Evolutionary conservation across 2,888 invertebrate species (phyloP), one percentile per base, ranked within the genome.

Genomic region (Ecdyonurus torrentis): DNA sequence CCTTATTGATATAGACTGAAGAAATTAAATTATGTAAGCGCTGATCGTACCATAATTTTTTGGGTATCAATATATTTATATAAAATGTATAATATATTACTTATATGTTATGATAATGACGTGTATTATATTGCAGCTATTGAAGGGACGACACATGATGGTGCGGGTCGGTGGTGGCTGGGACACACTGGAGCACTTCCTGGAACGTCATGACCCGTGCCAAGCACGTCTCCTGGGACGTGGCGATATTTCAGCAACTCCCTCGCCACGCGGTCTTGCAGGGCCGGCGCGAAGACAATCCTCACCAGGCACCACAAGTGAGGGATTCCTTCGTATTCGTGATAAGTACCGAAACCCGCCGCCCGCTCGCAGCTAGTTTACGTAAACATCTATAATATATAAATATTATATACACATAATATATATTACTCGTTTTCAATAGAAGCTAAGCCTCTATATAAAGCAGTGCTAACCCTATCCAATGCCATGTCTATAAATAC

Each of bases 81-180:
- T n/a, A n/a, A n/a, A n/a, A n/a, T n/a, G n/a, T n/a, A n/a, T n/a
- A n/a, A n/a, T n/a, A n/a, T n/a, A n/a, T n/a, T n/a, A n/a, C n/a
- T n/a, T n/a, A n/a, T n/a, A n/a, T n/a, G n/a, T n/a, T n/a, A n/a
- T n/a, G n/a, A n/a, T n/a, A n/a, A n/a, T n/a, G n/a, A n/a, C n/a
- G n/a, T n/a, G n/a, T n/a, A n/a, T n/a, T 37, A 5, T 55, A 7
- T 77, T 76, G 2, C 80, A 92, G 91, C 75, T 91, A 72, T 79
- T 92, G 72, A 91, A 91, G 75, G 91, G 89, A 61, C 84, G 87
- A n/a, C 93, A 93, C 80, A 92, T 92, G 83, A 93, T 94, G 93
- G 93, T 94, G 64, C 83, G 94, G 70, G 92, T 93, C 61, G 94
- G 93, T 65, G 94, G 93, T 67, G 92, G 92, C 67, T 93, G 93